A percentile compares a stretch with the other conserved stretches of the same genome.
These are phyloP conservation scores for Porites evermanni DNA, from an alignment of 92 coral and sea anemone species.

Conservation along the genomic window DNA sequence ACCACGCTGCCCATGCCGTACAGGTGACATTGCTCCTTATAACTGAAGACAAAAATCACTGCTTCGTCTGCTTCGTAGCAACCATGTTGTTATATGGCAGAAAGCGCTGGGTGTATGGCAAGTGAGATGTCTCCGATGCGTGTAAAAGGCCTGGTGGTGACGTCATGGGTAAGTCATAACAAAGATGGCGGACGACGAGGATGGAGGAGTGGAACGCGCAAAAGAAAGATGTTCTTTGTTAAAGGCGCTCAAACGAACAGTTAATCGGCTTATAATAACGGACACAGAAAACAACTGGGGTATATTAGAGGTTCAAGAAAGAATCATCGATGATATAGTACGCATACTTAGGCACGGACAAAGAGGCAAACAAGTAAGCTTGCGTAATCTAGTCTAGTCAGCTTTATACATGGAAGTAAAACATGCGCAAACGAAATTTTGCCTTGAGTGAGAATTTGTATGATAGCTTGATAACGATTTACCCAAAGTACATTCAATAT, in stretches of 20 bases:
- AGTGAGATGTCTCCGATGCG: not conserved
- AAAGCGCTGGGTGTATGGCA: not conserved
- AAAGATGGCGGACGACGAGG: slow-evolving; percentile 94
- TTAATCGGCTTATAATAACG: slow-evolving; percentile 73
- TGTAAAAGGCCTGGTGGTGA: slow-evolving; percentile 26
- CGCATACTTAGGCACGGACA: slow-evolving; percentile 85
- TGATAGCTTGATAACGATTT: too few species aligned
- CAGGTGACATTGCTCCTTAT: not conserved
- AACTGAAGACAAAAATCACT: too few species aligned
- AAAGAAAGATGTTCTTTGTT: slow-evolving; percentile 82
- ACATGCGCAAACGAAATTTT: too few species aligned
- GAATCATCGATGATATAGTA: slow-evolving; percentile 76
- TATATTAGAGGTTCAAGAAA: slow-evolving; percentile 73
- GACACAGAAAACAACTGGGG: slow-evolving; percentile 65
- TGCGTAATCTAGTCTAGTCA: too few species aligned
- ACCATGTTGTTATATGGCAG: not conserved
- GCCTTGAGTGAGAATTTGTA: not conserved
- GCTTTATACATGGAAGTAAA: not conserved
- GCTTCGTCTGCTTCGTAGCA: not conserved
- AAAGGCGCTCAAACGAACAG: slow-evolving; percentile 75
- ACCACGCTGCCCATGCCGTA: too few species aligned
- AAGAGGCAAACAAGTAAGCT: slow-evolving; percentile 62
- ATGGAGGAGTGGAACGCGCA: slow-evolving; percentile 59
- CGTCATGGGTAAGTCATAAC: slow-evolving; percentile 52
- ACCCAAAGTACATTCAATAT: not conserved